A percentile compares a stretch with the other conserved stretches of the same genome.
Conservation (phyloP, 2,797 vertebrate species). For the Siniperca obscura region DNA sequence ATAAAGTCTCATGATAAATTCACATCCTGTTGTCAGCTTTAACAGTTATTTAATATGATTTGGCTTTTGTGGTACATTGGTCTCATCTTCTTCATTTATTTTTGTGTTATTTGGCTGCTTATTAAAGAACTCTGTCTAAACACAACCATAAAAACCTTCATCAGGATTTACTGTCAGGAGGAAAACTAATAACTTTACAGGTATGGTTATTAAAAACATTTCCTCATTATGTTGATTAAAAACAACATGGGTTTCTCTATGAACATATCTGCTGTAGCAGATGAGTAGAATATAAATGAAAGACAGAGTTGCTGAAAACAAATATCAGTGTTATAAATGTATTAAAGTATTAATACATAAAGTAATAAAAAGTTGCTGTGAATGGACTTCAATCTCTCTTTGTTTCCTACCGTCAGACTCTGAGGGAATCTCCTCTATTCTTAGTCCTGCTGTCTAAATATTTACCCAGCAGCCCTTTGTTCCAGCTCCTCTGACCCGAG, state of each 20-base stretch:
- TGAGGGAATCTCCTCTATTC: conserved; percentile 59
- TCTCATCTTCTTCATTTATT: background rate
- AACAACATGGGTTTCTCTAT: background rate
- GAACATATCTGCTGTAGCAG: no score
- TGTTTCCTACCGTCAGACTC: background rate
- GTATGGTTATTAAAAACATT: background rate
- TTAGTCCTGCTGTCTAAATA: conserved; percentile 72
- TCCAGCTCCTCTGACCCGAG: conserved; percentile 23
- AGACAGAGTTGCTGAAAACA: background rate
- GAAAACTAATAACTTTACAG: background rate
- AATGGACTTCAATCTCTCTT: background rate
- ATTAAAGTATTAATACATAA: no score
- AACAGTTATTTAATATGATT: background rate
- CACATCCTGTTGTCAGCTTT: background rate
- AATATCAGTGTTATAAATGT: no score
- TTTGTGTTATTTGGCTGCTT: background rate
- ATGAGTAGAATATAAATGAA: background rate
- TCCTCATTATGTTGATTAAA: background rate
- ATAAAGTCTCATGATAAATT: background rate
- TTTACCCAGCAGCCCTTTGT: conserved; percentile 66
- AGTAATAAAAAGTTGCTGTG: background rate
- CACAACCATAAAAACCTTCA: background rate
- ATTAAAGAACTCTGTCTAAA: background rate
- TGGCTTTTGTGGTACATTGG: background rate
- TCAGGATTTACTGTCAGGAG: background rate